phyloP scores from a whole-genome alignment of 2,797 vertebrate genomes.

The Bradypodion pumilum region DNA sequence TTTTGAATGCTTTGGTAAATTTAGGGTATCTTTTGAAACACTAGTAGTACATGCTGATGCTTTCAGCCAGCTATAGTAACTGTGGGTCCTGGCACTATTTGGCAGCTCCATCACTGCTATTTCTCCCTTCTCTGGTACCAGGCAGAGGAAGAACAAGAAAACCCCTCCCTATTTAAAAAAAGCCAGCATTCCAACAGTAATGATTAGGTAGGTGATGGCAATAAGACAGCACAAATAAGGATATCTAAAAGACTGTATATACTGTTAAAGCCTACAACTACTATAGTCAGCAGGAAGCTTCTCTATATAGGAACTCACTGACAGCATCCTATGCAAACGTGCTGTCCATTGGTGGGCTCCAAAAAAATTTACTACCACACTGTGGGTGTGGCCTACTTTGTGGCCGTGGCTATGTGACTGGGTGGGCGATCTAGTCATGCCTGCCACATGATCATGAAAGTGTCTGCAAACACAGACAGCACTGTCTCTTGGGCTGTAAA shows the following conservation, averaged over 20 bases:
- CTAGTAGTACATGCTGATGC: not conserved
- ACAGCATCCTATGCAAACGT: not conserved
- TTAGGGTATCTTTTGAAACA: not conserved
- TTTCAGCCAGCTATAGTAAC: not conserved
- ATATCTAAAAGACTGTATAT: not conserved
- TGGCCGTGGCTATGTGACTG: too few species aligned
- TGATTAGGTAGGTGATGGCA: not conserved
- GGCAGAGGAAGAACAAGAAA: not conserved
- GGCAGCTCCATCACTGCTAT: not conserved
- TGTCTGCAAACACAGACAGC: too few species aligned
- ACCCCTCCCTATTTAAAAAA: not conserved
- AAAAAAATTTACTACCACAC: too few species aligned
- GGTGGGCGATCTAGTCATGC: too few species aligned
- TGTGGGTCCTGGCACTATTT: not conserved
- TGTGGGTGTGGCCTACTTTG: too few species aligned
- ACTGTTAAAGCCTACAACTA: not conserved
- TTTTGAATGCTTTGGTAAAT: conserved; percentile 1
- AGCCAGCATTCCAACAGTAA: too few species aligned
- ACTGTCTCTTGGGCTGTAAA: too few species aligned
- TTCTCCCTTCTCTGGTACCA: not conserved
- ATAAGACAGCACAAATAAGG: not conserved
- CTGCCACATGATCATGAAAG: too few species aligned
- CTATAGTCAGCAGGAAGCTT: not conserved
- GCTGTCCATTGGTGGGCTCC: too few species aligned
- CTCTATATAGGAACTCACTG: not conserved